These are phyloP conservation scores for Enteromius trimaculatus DNA, from an alignment of 2,797 vertebrate genomes.

Conservation along the genomic window DNA sequence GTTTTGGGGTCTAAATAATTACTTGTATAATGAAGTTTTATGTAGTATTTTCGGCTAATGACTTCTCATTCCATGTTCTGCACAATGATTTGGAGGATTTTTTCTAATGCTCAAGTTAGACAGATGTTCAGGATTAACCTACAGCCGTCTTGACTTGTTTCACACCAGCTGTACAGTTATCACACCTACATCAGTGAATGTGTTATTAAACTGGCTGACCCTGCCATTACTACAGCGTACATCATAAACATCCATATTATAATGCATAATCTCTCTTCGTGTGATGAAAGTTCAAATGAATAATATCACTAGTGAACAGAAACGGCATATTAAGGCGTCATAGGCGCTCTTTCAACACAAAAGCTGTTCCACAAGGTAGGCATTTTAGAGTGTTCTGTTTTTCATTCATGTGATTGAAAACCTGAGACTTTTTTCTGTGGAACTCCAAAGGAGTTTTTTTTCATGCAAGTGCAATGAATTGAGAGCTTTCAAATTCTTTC, in stretches of 20 bases:
- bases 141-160: not conserved
- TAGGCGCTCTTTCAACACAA: not conserved
- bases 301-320: not conserved
- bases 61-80: not conserved
- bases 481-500: not conserved
- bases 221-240: not conserved
- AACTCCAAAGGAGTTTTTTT: not conserved
- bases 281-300: not conserved
- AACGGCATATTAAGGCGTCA: not conserved
- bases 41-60: no score
- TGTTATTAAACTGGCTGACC: conserved; percentile 10
- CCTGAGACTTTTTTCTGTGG: not conserved
- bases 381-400: not conserved
- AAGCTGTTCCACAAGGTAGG: not conserved
- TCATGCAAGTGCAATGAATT: not conserved
- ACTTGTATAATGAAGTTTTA: not conserved
- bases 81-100: not conserved
- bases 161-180: not conserved
- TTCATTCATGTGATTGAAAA: conserved; percentile 4
- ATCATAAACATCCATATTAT: conserved; percentile 9
- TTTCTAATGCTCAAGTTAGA: not conserved
- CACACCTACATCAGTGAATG: not conserved
- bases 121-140: not conserved
- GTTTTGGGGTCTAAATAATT: not conserved
- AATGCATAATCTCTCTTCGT: not conserved